These are phyloP conservation scores for Phoebastria nigripes DNA, from an alignment of 2,797 vertebrate genomes.

Conservation along the genomic window DNA sequence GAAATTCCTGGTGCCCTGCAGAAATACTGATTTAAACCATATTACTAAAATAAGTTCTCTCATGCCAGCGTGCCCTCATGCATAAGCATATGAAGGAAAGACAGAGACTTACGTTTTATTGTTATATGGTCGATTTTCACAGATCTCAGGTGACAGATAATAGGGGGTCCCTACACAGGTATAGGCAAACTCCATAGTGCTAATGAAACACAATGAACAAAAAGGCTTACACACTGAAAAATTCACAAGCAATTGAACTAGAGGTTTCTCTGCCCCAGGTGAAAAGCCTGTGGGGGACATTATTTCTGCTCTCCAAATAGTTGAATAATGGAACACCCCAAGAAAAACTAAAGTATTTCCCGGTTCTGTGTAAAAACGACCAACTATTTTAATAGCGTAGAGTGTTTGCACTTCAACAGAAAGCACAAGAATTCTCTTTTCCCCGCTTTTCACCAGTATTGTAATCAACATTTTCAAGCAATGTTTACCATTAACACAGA, in stretches of 20 bases:
- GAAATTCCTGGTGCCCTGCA: neutral
- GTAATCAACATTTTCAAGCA: neutral
- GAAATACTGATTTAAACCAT: neutral
- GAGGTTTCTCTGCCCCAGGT: neutral
- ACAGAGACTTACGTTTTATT: conserved; percentile 85
- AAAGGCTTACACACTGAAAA: neutral
- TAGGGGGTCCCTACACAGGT: conserved; percentile 90
- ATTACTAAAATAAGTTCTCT: neutral
- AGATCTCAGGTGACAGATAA: conserved; percentile 94
- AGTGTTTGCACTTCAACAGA: neutral
- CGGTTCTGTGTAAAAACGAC: neutral
- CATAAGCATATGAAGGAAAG: neutral
- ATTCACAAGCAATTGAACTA: neutral
- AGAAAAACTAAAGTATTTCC: neutral
- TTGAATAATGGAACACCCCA: neutral
- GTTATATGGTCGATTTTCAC: conserved; percentile 90
- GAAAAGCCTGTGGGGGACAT: neutral
- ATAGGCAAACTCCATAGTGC: conserved; percentile 85
- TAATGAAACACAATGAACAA: conserved; percentile 58
- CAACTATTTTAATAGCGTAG: neutral
- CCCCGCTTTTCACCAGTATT: neutral
- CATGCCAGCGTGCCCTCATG: fast-evolving
- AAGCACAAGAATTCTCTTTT: neutral
- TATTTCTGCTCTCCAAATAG: neutral
- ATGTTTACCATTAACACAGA: neutral